Evolutionary conservation across 2,888 invertebrate species (phyloP).

Genomic region (Acronicta aceris): DNA sequence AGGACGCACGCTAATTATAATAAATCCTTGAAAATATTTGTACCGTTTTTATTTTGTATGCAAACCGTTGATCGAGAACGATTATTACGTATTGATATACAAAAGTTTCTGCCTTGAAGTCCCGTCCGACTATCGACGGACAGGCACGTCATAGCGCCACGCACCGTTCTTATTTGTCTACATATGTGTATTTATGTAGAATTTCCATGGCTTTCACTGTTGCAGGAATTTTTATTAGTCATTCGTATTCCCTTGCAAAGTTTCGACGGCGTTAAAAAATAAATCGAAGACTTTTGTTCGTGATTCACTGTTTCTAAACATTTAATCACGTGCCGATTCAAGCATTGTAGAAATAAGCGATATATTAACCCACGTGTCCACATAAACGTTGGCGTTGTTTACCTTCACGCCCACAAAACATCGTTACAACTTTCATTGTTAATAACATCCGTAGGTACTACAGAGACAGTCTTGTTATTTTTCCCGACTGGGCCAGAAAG

Average conservation of each 20-base stretch:
- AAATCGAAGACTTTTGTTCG: constrained; percentile 3
- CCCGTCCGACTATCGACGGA: constrained; percentile 6
- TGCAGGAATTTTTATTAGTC: constrained; percentile 30
- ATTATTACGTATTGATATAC: constrained; percentile 11
- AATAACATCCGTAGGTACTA: constrained; percentile 27
- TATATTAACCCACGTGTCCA: constrained; percentile 34
- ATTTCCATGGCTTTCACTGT: constrained; percentile 26
- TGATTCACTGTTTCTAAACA: constrained; percentile 33
- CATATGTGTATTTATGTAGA: constrained; percentile 6
- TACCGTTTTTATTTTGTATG: constrained; percentile 17
- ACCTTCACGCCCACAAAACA: constrained; percentile 26
- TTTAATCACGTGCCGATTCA: constrained; percentile 17
- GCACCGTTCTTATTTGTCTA: constrained; percentile 1
- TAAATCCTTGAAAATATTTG: constrained; percentile 18
- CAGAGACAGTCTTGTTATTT: constrained; percentile 18
- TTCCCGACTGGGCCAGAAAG: no score
- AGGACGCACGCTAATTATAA: constrained; percentile 15
- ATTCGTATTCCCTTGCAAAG: constrained; percentile 17
- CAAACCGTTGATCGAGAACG: not conserved
- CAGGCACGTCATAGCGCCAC: constrained; percentile 7
- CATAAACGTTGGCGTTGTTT: constrained; percentile 35
- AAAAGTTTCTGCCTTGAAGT: constrained; percentile 13
- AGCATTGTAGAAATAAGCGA: constrained; percentile 15
- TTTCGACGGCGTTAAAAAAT: constrained; percentile 14
- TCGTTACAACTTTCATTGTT: constrained; percentile 38